Base-by-base conservation (phyloP, 2,888 invertebrate species). In the Bruchidius siliquastri region DNA sequence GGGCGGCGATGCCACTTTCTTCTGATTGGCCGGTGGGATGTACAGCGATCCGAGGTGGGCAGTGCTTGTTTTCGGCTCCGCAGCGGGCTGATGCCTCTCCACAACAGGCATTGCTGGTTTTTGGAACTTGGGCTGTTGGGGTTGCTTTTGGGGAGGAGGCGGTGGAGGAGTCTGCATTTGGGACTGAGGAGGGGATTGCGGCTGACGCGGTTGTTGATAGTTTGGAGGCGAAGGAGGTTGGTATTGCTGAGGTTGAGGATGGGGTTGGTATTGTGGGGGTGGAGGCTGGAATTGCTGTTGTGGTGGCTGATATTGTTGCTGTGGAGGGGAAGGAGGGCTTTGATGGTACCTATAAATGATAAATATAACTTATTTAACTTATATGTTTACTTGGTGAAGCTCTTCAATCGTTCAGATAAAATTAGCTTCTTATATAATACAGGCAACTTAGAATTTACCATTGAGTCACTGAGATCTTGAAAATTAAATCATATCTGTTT, bases 31-130 rank as follows among this genome's bases (percentile, higher is more conserved):
- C 6, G 90, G 90, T 69, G 90, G 89, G 75, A 90, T 89, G 78
- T 90, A 90, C 68, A 90, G 84, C 20, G 89, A 88, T 73, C 90
- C 90, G 74, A 90, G 85, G 78, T 86, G 85, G 13, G 85, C 82
- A 49, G 82, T 83, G 74, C 81, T 81, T 18, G 81, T 81, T 73
- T 81, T 83, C 18, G 79, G 72, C 72, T 79, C 76, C 20, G 77
- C 80, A 49, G 78, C 77, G 2, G 72, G 73, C 8, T 77, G 77
- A 74, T 66, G 71, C 22, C 82, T 75, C 68, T 83, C 80, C 67
- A 81, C 79, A 67, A 81, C 75, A n/a, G 81, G 83, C 49, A 80
- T 73, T 72, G 78, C 75, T 71, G 73, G 72, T 68, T 74, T 77
- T 71, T 70, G 77, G 73, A 32, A 76, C 69, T 75, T 77, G 30